Evolutionary conservation across 1,140 invertebrate genomes (phyloP), one percentile per base, ranked within the genome.

Genomic region (Pseudomyrmex gracilis): DNA sequence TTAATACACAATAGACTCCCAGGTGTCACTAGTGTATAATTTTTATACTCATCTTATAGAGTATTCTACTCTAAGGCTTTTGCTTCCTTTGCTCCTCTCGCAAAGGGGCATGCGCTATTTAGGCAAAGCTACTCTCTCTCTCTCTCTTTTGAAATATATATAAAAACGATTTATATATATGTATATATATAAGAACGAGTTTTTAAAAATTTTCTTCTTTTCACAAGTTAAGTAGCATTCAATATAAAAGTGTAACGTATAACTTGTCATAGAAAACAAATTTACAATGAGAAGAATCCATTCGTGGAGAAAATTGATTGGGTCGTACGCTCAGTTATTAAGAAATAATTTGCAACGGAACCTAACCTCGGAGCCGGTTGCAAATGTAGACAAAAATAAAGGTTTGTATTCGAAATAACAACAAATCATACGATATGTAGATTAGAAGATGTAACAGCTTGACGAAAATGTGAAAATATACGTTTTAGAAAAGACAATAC

Each of bases 401-500:
- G 87, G 91, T 92, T 85, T 78, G 34, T 68, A 73, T 73, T 60
- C 43, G 2, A 74, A 45, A 67, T 66, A 8, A 20, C 7, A 34
- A 34, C 34, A 10, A 20, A 8, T 0, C 10, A 47, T 20, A 47
- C 34, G 34, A 34, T 34, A 34, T 34, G 17, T 57, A 4, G 45
- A 76, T 7, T 47, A 77, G 17, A 20, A 68, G 15, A 58, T 57
- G n/a, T 12, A 77, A 58, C 34, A 34, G 2, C 22, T 45, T 51
- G 5, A 34, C 15, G 4, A 9, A 66, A 20, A 70, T 34, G 9
- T 8, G 9, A 83, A 24, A 55, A 15, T 73, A 34, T 71, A 64
- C 12, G 7, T 88, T 87, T 55, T 53, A 94, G 92, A 91, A 53
- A 92, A 89, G 73, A 85, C 55, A 63, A 90, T 97, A 80, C 64